Conservation (phyloP, 2,113 vertebrate genomes). For the Clarias macrocephalus region DNA sequence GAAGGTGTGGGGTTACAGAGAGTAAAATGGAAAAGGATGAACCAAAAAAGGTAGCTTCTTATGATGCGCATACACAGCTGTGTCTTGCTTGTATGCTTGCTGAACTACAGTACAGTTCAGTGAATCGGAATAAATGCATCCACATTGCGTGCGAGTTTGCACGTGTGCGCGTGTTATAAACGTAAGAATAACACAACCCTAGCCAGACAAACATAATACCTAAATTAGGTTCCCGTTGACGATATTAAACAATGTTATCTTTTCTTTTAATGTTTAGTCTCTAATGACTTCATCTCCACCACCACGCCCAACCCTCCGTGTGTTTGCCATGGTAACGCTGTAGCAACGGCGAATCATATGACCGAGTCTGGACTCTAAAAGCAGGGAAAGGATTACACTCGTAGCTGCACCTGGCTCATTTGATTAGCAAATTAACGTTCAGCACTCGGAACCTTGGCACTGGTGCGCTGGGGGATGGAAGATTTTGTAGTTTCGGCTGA, state of each 20-base stretch:
- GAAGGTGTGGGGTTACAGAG: too few relatives aligned
- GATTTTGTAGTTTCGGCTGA: background rate
- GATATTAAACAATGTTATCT: background rate
- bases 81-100: background rate
- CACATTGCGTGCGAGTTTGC: background rate
- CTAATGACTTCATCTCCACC: slow-evolving; percentile 56
- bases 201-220: background rate
- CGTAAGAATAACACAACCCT: background rate
- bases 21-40: background rate
- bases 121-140: background rate
- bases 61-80: background rate
- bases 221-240: background rate
- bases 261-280: slow-evolving; percentile 54
- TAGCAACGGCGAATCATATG: slow-evolving; percentile 59
- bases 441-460: background rate
- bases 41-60: background rate
- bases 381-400: slow-evolving; percentile 49
- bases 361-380: slow-evolving; percentile 50
- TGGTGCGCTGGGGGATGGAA: slow-evolving; percentile 10
- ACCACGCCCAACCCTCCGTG: slow-evolving; percentile 20
- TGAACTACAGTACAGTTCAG: background rate
- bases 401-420: slow-evolving; percentile 68
- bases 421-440: slow-evolving; percentile 69
- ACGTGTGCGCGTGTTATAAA: background rate
- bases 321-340: slow-evolving; percentile 54